Conservation (phyloP, 2,797 vertebrate species). For the Poeciliopsis gracilis region DNA sequence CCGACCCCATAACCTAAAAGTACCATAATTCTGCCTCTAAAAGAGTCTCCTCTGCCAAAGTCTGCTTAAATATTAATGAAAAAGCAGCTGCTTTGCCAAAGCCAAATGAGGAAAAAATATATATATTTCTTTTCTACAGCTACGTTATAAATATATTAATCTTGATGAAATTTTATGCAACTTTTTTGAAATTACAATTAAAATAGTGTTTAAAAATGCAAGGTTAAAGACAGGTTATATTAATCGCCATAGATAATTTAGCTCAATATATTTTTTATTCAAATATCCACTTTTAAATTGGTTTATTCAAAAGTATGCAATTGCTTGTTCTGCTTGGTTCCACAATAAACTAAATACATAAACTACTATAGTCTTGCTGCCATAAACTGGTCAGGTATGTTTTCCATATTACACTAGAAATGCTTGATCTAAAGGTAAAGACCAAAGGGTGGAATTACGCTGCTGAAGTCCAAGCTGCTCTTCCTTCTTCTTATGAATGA, state of each 20-base stretch:
- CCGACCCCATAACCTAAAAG: background rate
- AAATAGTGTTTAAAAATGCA: background rate
- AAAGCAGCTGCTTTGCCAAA: background rate
- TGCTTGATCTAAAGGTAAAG: constrained; percentile 13
- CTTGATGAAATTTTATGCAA: background rate
- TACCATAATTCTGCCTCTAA: background rate
- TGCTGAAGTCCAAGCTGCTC: constrained; percentile 35
- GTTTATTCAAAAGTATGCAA: background rate
- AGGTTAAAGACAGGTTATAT: background rate
- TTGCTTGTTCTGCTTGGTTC: background rate
- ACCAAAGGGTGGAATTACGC: constrained; percentile 32
- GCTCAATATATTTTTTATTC: background rate
- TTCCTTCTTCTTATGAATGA: constrained; percentile 49
- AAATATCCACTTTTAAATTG: background rate
- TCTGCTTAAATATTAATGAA: background rate
- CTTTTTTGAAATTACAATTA: background rate
- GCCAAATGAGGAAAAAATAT: background rate
- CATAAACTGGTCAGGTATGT: constrained; percentile 9
- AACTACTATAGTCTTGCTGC: constrained; percentile 19
- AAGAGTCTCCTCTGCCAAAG: background rate
- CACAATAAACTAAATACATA: constrained; percentile 3
- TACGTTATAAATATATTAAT: background rate
- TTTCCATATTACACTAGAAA: constrained; percentile 16
- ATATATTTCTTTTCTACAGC: background rate
- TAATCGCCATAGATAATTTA: background rate